Percentiles rank a stretch among this genome's conserved stretches.
Conservation (phyloP, 2,113 vertebrate species). For the Cyrtonyx montezumae region DNA sequence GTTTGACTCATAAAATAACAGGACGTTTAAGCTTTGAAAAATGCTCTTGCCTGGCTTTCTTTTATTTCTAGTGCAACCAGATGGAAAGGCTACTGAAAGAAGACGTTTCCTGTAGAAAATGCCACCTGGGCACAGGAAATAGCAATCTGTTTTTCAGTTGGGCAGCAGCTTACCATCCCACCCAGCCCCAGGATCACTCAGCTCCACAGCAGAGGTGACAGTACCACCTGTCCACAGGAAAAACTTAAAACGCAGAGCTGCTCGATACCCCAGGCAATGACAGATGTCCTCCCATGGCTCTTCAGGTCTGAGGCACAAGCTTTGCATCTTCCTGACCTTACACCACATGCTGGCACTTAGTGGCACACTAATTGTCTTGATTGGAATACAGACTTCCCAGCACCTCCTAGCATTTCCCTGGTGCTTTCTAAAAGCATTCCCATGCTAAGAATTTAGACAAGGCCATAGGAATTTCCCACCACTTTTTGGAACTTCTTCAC, state of each 20-base stretch:
- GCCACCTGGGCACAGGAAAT: neutral
- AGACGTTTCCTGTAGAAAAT: conserved; percentile 5
- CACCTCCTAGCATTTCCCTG: neutral
- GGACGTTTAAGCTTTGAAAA: conserved; percentile 3
- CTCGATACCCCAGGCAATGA: neutral
- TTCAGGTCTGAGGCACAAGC: neutral
- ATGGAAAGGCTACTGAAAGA: neutral
- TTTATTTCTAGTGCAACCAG: conserved; percentile 12
- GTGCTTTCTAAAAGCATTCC: neutral
- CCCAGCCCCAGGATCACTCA: neutral
- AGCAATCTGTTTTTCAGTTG: neutral
- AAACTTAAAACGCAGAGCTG: neutral
- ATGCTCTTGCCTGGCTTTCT: neutral
- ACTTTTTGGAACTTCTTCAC: neutral
- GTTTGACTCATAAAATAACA: neutral
- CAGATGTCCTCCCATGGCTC: neutral
- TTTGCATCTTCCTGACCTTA: neutral
- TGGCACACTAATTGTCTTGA: fast-evolving
- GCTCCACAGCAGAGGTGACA: neutral
- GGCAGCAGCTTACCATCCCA: neutral
- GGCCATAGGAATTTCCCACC: neutral
- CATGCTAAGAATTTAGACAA: neutral
- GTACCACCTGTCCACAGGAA: neutral
- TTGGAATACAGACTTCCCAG: neutral
- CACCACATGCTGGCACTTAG: neutral